Percentiles rank a stretch among this genome's conserved stretches.
Evolutionary conservation across 2,797 vertebrate species (phyloP).

Genomic region (Pangasius krempfi): DNA sequence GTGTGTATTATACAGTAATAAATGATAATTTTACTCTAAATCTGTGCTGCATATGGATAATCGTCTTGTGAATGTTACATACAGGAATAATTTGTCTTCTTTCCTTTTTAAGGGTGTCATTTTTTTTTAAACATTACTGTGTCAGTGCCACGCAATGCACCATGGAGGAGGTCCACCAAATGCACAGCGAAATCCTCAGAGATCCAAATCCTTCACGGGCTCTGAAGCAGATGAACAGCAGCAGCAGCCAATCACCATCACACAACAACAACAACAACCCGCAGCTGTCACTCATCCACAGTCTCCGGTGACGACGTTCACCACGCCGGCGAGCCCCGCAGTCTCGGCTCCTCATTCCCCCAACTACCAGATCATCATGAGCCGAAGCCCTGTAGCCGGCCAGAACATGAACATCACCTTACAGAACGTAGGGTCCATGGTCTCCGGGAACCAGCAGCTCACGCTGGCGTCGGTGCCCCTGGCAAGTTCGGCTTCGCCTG

Average conservation of each 20-base stretch:
- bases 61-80: background rate
- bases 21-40: background rate
- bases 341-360: slow-evolving; percentile 92
- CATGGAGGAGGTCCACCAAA: slow-evolving; percentile 95
- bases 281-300: slow-evolving; percentile 83
- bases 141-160: slow-evolving; percentile 89
- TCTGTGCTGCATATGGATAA: background rate
- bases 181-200: slow-evolving; percentile 91
- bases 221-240: slow-evolving; percentile 85
- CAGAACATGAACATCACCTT: slow-evolving; percentile 95
- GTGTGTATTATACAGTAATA: background rate
- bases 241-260: slow-evolving; percentile 65
- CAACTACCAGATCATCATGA: slow-evolving; percentile 95
- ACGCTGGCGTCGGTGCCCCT: slow-evolving; percentile 88
- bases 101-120: slow-evolving; percentile 56
- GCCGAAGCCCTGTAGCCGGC: slow-evolving; percentile 85
- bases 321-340: slow-evolving; percentile 85
- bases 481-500: slow-evolving; percentile 88
- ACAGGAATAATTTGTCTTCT: slow-evolving; percentile 30
- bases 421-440: slow-evolving; percentile 90
- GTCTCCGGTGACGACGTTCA: slow-evolving; percentile 88
- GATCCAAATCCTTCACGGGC: slow-evolving; percentile 88
- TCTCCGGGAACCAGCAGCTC: slow-evolving; percentile 90
- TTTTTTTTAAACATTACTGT: slow-evolving; percentile 62
- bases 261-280: slow-evolving; percentile 77